Evolutionary conservation across 2,113 vertebrate species (phyloP), one percentile per base, ranked within the genome.

Genomic region (Varanus komodoensis): DNA sequence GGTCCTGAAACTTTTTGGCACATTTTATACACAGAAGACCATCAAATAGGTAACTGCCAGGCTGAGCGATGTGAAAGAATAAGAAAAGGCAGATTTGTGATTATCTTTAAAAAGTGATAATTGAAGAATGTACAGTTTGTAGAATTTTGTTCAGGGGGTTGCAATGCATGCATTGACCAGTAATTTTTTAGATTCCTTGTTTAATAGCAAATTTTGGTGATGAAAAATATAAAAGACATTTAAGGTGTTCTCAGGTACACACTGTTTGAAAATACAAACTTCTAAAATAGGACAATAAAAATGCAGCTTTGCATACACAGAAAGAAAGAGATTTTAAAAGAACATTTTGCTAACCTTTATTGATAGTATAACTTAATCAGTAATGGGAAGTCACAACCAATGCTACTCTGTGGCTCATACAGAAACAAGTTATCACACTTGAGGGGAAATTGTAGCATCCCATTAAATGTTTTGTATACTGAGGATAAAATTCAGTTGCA

Each of bases 381-480:
- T 8, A 27, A 86, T 34, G 23, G n/a, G 38, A 75, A 61, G 61
- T n/a, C 23, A n/a, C n/a, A 86, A 75, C 2, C 12, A 48, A 57
- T 57, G 57, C 19, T 32, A 74, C 19, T 67, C 1, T 75, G 2
- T 11, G 15, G 23, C 2, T 85, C 29, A 79, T 52, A 29, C 27
- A 78, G 64, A 78, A 89, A 27, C 77, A n/a, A 44, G 82, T 73
- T 61, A 91, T 64, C 67, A 91, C 9, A 84, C 8, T 3, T 75
- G 78, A 64, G 17, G 57, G 91, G 75, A 89, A 84, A 74, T 52
- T 90, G 67, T 29, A 90, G 82, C 1, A 87, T 95, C 3, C 32
- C 91, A 94, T 57, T 89, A 87, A 95, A 93, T 83, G 1, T 50
- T 88, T 93, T 93, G 29, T 89, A 90, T 74, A 85, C 2, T 78